Base-by-base conservation (phyloP, 2,797 vertebrate species). In the Sardinella longiceps region DNA sequence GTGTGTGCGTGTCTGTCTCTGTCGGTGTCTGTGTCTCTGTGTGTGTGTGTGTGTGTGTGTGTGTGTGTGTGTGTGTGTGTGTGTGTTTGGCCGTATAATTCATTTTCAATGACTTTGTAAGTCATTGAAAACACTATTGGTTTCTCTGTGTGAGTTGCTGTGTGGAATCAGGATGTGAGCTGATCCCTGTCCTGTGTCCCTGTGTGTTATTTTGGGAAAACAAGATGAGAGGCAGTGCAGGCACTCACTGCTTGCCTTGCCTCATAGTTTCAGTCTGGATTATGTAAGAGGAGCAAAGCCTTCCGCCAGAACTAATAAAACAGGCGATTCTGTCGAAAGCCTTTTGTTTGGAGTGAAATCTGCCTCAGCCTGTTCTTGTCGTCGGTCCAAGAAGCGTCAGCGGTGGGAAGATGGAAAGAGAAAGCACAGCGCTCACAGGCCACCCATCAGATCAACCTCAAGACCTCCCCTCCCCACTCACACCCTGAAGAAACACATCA, bases 341-440 rank as follows among this genome's bases (percentile, higher is more conserved):
- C 66, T 2, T 56, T 56, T 74, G 66, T 33, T 37, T 74, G 60
- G 48, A 74, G 70, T 83, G 60, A 30, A 66, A 83, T 70, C 60
- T 30, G 43, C 43, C 33, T 74, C 66, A 20, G 66, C 33, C 30
- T 37, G 66, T 74, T 70, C 20, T 51, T 83, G 81, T n/a, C 5
- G 4, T 77, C 30, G 11, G 5, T 33, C 33, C 43, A 50, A 20
- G 15, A 20, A 37, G 5, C 5, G 66, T 6, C 30, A 74, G 30
- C 14, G 6, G 66, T 18, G 60, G 25, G 28, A 60, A 50, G 53
- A 56, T 43, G 10, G 51, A 23, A 81, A 48, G 37, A 46, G 11
- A 46, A 45, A 83, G 15, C 20, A 28, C 45, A 83, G 82, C 20
- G 81, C 30, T 53, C 48, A 53, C 37, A 10, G n/a, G 63, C 58